Base-by-base conservation (phyloP, 92 coral and sea anemone genomes). In the Galaxea fascicularis region DNA sequence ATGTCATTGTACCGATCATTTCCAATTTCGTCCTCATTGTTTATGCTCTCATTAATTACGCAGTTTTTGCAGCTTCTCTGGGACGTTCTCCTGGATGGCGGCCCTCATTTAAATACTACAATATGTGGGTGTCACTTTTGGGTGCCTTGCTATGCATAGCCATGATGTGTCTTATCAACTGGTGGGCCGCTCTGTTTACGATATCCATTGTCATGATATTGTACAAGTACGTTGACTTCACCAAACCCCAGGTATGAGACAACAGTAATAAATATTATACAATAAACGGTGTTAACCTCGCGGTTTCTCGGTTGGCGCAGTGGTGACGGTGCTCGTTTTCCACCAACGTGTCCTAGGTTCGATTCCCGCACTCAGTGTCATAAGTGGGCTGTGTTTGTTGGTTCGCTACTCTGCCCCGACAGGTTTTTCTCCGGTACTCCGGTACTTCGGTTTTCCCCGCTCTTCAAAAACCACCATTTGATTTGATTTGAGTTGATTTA, bases 181-280 rank as follows among this genome's bases (percentile, higher is more conserved):
- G 99, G 99, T 97, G 99, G 99, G 96, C 99, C 3, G 99, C 99
- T 4, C 79, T 97, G 69, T 60, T 95, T 65, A 93, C 99, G 4
- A 89, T 97, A 27, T 26, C 95, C 73, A 97, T 91, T 71, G 91
- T 91, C n/a, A 80, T 91, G 84, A 78, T 75, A 11, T 86, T 97
- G 79, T 97, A 97, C 86, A 94, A 94, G 73, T 94, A 91, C 70
- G 95, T 97, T 14, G 95, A 92, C 74, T 80, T 94, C 76, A 95
- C 87, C 58, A 97, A 97, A 77, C 99, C 99, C 18, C 78, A 94
- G 93, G 99, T 97, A 78, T 93, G 92, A 71, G 59, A 35, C 41
- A 35, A 35, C 41, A 35, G 6, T 35, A 35, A 2, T 35, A 35
- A 35, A 35, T 35, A n/a, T n/a, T n/a, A n/a, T n/a, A n/a, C n/a